Conservation (phyloP, 1,140 invertebrate genomes). For the Leptopilina boulardi region DNA sequence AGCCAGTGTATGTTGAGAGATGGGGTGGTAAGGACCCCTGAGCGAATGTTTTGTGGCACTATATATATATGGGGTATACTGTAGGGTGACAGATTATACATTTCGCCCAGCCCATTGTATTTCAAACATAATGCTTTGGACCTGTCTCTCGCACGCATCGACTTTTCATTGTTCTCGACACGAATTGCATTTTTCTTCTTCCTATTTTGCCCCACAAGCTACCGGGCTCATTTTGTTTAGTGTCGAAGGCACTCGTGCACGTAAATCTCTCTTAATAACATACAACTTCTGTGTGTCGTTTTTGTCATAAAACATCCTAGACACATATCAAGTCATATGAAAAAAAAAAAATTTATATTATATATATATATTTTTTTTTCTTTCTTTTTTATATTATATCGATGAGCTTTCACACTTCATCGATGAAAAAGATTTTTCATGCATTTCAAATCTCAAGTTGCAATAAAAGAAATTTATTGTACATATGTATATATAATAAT, state of each 20-base stretch:
- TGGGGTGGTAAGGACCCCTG: slow-evolving; percentile 24
- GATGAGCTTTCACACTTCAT: not conserved
- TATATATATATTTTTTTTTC: too few relatives aligned
- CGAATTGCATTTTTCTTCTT: slow-evolving; percentile 64
- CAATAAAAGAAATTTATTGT: too few relatives aligned
- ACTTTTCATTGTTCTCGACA: slow-evolving; percentile 65
- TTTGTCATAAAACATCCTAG: not conserved
- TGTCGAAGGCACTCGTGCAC: slow-evolving; percentile 56
- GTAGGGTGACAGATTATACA: slow-evolving; percentile 66
- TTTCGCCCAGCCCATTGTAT: slow-evolving; percentile 57
- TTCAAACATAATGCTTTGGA: slow-evolving; percentile 64
- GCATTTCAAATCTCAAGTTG: not conserved
- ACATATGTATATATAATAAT: too few relatives aligned
- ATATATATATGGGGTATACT: slow-evolving; percentile 1
- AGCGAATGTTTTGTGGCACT: slow-evolving; percentile 25
- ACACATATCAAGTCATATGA: not conserved
- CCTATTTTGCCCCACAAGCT: slow-evolving; percentile 51
- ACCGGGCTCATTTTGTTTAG: slow-evolving; percentile 55
- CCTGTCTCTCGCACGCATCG: slow-evolving; percentile 69
- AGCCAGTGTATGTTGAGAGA: not conserved
- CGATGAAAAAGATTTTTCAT: not conserved
- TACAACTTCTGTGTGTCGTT: slow-evolving; percentile 6
- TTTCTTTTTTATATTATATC: not conserved
- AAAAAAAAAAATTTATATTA: too few relatives aligned
- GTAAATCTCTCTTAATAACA: slow-evolving; percentile 53